These are phyloP conservation scores for Listronotus oregonensis DNA, from an alignment of 1,140 invertebrate species.

Conservation along the genomic window DNA sequence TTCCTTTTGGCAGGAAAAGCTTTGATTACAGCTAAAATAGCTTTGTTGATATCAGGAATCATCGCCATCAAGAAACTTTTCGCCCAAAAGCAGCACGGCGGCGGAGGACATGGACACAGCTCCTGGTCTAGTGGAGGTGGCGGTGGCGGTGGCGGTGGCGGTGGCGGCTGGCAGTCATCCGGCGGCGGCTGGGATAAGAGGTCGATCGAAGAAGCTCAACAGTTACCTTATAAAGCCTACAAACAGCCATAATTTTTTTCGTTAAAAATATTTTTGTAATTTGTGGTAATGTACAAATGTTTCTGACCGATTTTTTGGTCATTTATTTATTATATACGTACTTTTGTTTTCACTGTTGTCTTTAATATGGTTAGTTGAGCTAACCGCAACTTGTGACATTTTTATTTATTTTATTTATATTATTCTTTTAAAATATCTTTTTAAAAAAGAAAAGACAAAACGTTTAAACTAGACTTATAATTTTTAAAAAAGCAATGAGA, in stretches of 20 bases:
- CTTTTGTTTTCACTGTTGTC: too few species aligned
- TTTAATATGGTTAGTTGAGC: too few species aligned
- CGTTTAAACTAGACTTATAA: too few species aligned
- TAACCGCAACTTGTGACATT: too few species aligned
- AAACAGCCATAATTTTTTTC: constrained; percentile 26
- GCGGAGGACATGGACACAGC: constrained; percentile 55
- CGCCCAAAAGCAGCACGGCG: constrained; percentile 65
- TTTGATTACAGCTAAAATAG: constrained; percentile 78
- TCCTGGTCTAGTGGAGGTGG: constrained; percentile 58
- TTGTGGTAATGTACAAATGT: constrained; percentile 18
- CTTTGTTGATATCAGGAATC: constrained; percentile 74
- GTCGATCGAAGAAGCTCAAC: constrained; percentile 64
- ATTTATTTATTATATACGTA: constrained; percentile 1
- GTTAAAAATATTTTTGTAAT: constrained; percentile 3
- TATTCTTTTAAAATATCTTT: too few species aligned
- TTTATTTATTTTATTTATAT: too few species aligned
- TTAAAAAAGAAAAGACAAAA: too few species aligned
- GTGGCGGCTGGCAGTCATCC: constrained; percentile 57
- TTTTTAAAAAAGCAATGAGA: too few species aligned
- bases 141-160: constrained; percentile 63
- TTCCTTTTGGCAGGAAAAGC: constrained; percentile 78
- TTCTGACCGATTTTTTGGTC: constrained; percentile 5
- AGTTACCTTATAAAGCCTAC: constrained; percentile 71
- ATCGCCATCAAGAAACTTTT: constrained; percentile 80
- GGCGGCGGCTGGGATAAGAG: constrained; percentile 61